A percentile compares a stretch with the other conserved stretches of the same genome.
phyloP scores from a whole-genome alignment of 2,888 invertebrate genomes.

The Hecatera dysodea region DNA sequence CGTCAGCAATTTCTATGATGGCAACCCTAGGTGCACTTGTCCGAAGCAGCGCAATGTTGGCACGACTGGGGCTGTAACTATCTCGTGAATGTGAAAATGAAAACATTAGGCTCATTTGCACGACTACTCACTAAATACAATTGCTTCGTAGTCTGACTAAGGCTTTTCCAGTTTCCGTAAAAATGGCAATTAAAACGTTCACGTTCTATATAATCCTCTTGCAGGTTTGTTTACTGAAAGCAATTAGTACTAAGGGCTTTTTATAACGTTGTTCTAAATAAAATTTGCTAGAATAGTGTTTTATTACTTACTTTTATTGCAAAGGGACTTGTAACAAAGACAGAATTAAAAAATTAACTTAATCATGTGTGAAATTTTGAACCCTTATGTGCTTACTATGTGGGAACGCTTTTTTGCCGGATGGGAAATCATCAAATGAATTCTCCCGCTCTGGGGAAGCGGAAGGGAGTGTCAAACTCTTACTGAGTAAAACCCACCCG shows the following conservation, averaged over 20 bases:
- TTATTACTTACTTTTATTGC: neutral
- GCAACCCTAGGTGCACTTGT: conserved; percentile 11
- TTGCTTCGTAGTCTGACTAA: neutral
- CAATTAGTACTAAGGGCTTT: neutral
- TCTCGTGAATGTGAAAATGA: conserved; percentile 1
- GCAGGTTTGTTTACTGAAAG: neutral
- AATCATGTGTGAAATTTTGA: too few species aligned
- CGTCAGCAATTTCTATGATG: too few species aligned
- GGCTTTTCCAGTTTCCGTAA: neutral
- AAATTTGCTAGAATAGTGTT: too few species aligned
- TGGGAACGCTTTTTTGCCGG: too few species aligned
- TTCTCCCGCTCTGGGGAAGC: too few species aligned
- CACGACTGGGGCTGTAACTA: neutral
- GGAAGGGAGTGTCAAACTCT: too few species aligned
- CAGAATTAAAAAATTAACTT: too few species aligned
- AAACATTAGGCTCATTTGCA: conserved; percentile 1
- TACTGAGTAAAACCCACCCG: too few species aligned
- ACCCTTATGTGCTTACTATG: too few species aligned
- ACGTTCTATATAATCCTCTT: neutral
- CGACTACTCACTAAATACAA: conserved; percentile 1
- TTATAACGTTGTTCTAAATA: neutral
- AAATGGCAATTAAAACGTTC: neutral
- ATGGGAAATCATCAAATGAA: too few species aligned
- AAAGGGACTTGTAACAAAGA: neutral
- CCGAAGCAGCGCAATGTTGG: neutral